These are phyloP conservation scores for Odontocerum albicorne DNA, from an alignment of 2,888 invertebrate genomes.

Conservation along the genomic window DNA sequence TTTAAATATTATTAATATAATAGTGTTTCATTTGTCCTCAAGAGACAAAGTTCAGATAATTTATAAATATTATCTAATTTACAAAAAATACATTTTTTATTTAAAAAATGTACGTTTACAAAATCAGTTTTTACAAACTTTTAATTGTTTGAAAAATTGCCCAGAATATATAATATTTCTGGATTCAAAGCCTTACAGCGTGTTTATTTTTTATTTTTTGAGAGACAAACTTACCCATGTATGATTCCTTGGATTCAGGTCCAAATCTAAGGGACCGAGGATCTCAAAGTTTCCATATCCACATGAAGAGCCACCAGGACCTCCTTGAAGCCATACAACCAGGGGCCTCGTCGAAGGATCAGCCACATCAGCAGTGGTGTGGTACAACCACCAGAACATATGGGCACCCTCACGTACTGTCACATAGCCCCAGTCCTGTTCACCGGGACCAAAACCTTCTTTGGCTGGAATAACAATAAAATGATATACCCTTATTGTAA, in stretches of 20 bases:
- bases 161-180: too few relatives aligned
- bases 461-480: constrained; percentile 24
- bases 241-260: constrained; percentile 62
- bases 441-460: constrained; percentile 55
- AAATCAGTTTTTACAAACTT: too few relatives aligned
- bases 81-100: too few relatives aligned
- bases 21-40: too few relatives aligned
- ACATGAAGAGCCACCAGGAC: constrained; percentile 77
- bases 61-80: too few relatives aligned
- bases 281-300: constrained; percentile 85
- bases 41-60: too few relatives aligned
- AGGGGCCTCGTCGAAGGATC: constrained; percentile 66
- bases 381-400: constrained; percentile 88
- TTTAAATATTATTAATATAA: too few relatives aligned
- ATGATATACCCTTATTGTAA: too few relatives aligned
- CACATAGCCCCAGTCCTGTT: constrained; percentile 74
- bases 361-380: constrained; percentile 59
- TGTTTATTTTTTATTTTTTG: too few relatives aligned
- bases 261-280: constrained; percentile 72
- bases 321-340: constrained; percentile 87
- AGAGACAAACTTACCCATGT: constrained; percentile 68
- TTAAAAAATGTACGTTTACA: too few relatives aligned
- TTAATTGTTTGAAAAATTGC: too few relatives aligned
- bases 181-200: too few relatives aligned
- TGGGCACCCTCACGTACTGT: constrained; percentile 70